These are phyloP conservation scores for Cordilura impudica DNA, from an alignment of 2,888 invertebrate genomes.

Conservation along the genomic window DNA sequence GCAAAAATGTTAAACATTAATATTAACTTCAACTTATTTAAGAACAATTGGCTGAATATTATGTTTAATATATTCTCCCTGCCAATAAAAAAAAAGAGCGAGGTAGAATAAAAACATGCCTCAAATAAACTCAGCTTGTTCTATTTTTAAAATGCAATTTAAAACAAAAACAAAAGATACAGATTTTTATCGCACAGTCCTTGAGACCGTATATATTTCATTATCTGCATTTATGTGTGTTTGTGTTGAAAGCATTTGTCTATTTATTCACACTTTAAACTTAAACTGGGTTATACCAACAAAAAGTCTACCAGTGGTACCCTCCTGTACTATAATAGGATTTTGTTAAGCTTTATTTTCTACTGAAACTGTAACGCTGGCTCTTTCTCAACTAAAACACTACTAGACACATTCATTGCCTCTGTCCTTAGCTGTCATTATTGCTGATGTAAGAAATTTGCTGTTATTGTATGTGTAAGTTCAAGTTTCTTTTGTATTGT, in stretches of 20 bases:
- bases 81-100: too few species aligned
- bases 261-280: constrained; percentile 40
- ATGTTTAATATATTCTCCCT: too few species aligned
- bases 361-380: neutral
- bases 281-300: constrained; percentile 51
- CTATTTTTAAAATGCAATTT: too few species aligned
- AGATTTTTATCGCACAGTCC: neutral
- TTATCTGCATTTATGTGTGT: neutral
- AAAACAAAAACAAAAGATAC: too few species aligned
- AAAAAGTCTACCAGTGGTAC: constrained; percentile 7
- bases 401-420: neutral
- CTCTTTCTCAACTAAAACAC: neutral
- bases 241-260: neutral
- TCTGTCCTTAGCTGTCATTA: constrained; percentile 39
- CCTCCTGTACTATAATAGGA: constrained; percentile 24
- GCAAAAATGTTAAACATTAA: too few species aligned
- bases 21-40: too few species aligned
- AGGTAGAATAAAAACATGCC: too few species aligned
- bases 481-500: neutral
- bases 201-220: neutral
- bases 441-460: too few species aligned
- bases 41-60: too few species aligned
- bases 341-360: constrained; percentile 9
- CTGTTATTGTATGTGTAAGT: neutral
- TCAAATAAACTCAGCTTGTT: too few species aligned